phyloP scores from a whole-genome alignment of 2,113 vertebrate species.

The Microcebus jonahi region DNA sequence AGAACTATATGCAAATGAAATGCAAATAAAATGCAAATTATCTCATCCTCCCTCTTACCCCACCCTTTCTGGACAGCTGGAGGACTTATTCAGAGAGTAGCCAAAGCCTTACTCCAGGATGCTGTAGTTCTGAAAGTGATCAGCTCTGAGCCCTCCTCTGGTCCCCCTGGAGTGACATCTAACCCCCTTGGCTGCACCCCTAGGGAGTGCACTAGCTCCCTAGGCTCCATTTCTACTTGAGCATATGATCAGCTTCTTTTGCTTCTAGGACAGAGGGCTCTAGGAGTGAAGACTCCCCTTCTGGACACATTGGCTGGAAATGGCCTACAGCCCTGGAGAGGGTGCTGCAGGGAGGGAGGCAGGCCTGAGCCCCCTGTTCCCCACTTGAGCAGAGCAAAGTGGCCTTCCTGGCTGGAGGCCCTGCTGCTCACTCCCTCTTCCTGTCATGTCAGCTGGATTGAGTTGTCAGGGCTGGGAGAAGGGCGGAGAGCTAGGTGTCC shows the following conservation, averaged over 20 bases:
- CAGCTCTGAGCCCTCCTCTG: neutral
- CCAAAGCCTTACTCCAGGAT: neutral
- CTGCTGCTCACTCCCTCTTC: slow-evolving; percentile 26
- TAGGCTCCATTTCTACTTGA: neutral
- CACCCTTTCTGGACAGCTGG: neutral
- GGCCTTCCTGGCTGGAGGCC: neutral
- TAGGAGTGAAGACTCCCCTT: neutral
- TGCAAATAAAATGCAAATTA: slow-evolving; percentile 72
- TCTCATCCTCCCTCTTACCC: neutral
- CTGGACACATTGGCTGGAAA: neutral
- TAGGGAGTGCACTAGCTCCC: neutral
- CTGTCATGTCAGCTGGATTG: slow-evolving; percentile 67
- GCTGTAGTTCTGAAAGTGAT: neutral
- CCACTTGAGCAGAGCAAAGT: neutral
- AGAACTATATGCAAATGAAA: slow-evolving; percentile 63
- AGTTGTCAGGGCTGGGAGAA: slow-evolving; percentile 68
- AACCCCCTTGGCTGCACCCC: neutral
- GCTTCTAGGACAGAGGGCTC: neutral
- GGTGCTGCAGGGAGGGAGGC: neutral
- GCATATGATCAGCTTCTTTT: neutral
- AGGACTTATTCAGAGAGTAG: slow-evolving; percentile 23
- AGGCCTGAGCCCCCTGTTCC: neutral
- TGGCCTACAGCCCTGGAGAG: neutral
- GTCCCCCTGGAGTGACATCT: neutral
- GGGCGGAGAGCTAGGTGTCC: slow-evolving; percentile 26